Conservation (phyloP, 2,888 invertebrate genomes). For the Drosophila stalkeri region DNA sequence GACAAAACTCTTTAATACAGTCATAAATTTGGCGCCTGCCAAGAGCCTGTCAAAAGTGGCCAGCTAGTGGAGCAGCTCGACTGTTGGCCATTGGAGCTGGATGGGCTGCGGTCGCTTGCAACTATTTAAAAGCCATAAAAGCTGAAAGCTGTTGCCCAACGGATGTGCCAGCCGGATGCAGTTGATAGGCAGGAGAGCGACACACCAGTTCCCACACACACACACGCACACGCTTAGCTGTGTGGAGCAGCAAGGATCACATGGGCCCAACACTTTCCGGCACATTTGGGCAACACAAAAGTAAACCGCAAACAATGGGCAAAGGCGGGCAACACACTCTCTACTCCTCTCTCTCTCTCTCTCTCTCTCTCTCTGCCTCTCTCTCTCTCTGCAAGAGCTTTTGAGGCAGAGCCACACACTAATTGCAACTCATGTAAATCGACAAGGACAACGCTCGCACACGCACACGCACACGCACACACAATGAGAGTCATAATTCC, state of each 20-base stretch:
- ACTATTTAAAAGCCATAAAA: constrained; percentile 81
- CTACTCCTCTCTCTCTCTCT: too few species aligned
- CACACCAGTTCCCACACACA: constrained; percentile 14
- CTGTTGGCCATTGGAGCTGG: too few species aligned
- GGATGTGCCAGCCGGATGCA: constrained; percentile 72
- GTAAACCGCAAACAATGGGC: constrained; percentile 70
- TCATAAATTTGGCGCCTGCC: constrained; percentile 77
- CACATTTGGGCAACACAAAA: constrained; percentile 72
- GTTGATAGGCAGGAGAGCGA: constrained; percentile 68
- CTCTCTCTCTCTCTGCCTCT: neutral
- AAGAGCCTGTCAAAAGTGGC: constrained; percentile 61
- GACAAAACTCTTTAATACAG: constrained; percentile 72
- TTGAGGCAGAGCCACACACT: constrained; percentile 69
- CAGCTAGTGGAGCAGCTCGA: constrained; percentile 4
- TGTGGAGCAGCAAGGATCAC: constrained; percentile 41
- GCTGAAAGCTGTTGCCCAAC: constrained; percentile 74
- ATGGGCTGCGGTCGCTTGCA: constrained; percentile 43
- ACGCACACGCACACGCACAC: constrained; percentile 21
- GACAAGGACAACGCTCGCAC: constrained; percentile 65
- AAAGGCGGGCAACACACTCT: constrained; percentile 16
- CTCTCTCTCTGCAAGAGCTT: constrained; percentile 46
- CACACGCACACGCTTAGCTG: constrained; percentile 1
- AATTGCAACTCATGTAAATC: constrained; percentile 79
- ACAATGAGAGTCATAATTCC: constrained; percentile 60
- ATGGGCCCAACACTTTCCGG: constrained; percentile 63